Percentiles rank a stretch among this genome's conserved stretches.
Evolutionary conservation across 2,113 vertebrate genomes (phyloP).

Genomic region (Entomyzon cyanotis): DNA sequence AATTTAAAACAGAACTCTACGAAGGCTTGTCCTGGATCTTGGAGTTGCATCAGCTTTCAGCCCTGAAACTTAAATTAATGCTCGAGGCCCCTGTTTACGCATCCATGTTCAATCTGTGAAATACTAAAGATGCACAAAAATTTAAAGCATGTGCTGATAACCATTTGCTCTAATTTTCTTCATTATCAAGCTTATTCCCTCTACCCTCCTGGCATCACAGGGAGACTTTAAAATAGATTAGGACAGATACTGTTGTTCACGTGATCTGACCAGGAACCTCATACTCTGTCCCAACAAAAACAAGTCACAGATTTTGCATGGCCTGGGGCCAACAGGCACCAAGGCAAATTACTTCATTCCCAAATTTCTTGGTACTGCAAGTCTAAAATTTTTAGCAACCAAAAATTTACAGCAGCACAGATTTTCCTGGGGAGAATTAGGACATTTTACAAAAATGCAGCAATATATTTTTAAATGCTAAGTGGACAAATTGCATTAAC

Average conservation of each 20-base stretch:
- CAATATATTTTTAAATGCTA: neutral
- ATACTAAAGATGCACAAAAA: neutral
- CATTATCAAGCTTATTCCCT: neutral
- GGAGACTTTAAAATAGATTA: neutral
- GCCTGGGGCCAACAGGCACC: neutral
- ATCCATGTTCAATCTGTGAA: neutral
- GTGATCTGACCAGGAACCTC: neutral
- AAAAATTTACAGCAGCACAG: neutral
- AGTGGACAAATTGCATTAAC: neutral
- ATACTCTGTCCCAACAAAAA: neutral
- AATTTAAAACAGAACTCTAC: neutral
- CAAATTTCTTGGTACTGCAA: neutral
- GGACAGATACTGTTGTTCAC: fast-evolving
- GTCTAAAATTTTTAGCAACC: neutral
- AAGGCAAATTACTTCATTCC: neutral
- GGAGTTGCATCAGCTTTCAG: neutral
- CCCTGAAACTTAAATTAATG: neutral
- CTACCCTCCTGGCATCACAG: neutral
- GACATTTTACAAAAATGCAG: neutral
- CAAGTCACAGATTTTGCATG: neutral
- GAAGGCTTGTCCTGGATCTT: neutral
- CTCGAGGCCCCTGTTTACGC: neutral
- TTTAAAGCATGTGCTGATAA: neutral
- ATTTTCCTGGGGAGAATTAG: neutral
- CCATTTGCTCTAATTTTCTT: neutral